Evolutionary conservation across 92 coral and sea anemone genomes (phyloP).

Genomic region (Nematostella vectensis): DNA sequence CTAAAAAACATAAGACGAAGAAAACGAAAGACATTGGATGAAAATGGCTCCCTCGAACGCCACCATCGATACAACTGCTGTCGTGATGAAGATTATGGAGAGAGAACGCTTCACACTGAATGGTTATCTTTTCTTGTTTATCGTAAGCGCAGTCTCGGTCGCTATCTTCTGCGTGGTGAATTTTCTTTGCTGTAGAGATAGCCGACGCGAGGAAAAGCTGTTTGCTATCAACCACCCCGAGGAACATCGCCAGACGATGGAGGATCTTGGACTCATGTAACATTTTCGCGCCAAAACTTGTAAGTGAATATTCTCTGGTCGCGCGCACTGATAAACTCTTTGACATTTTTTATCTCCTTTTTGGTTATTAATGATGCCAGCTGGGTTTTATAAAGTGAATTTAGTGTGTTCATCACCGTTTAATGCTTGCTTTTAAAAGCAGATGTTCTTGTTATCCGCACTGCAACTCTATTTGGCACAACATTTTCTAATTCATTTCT

Average conservation of each 20-base stretch:
- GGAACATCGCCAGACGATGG: conserved; percentile 11
- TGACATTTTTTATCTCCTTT: conserved; percentile 1
- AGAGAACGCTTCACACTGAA: background rate
- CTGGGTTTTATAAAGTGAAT: background rate
- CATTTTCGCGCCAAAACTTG: background rate
- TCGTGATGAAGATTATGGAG: too few relatives aligned
- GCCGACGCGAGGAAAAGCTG: conserved; percentile 10
- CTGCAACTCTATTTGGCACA: too few relatives aligned
- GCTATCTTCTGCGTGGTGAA: conserved; percentile 2
- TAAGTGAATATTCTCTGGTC: background rate
- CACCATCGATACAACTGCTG: background rate
- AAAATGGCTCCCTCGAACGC: too few relatives aligned
- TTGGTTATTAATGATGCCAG: background rate
- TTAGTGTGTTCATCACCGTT: too few relatives aligned
- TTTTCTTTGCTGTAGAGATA: conserved; percentile 4
- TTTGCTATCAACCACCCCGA: conserved; percentile 32
- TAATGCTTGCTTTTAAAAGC: too few relatives aligned
- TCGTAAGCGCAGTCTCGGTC: conserved; percentile 1
- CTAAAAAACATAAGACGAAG: too few relatives aligned
- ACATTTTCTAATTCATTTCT: too few relatives aligned
- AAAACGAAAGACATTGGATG: too few relatives aligned
- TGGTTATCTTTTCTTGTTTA: conserved; percentile 4
- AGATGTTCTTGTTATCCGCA: too few relatives aligned
- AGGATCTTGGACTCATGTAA: conserved; percentile 21
- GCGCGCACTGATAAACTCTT: background rate